These are phyloP conservation scores for Dasyurus viverrinus DNA, from an alignment of 2,113 vertebrate species.

Conservation along the genomic window DNA sequence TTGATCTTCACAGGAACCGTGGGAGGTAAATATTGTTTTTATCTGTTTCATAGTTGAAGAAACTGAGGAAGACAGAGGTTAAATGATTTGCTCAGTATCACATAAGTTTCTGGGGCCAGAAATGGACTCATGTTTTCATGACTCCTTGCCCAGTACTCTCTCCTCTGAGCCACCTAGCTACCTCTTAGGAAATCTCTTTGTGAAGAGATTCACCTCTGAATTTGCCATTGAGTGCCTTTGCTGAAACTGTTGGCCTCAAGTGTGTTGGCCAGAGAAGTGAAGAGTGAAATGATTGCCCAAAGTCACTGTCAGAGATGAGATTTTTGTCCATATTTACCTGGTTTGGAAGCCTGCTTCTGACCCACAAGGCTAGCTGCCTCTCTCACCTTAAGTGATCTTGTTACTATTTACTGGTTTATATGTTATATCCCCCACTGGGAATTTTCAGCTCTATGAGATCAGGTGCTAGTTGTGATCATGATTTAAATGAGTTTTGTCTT, in stretches of 20 bases:
- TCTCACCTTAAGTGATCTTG: neutral
- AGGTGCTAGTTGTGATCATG: neutral
- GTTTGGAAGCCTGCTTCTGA: neutral
- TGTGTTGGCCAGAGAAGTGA: neutral
- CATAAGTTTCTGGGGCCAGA: neutral
- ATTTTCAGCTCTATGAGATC: neutral
- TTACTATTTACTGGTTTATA: neutral
- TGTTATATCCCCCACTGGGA: neutral
- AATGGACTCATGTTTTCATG: neutral
- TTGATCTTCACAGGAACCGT: neutral
- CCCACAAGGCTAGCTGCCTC: neutral
- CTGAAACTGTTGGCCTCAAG: neutral
- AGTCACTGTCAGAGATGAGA: neutral
- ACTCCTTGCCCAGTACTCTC: neutral
- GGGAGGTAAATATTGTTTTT: neutral
- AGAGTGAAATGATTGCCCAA: neutral
- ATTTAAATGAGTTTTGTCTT: neutral
- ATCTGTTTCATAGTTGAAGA: neutral
- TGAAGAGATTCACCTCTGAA: neutral
- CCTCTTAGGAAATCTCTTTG: neutral
- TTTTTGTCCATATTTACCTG: neutral
- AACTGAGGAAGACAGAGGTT: neutral
- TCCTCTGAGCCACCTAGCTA: neutral
- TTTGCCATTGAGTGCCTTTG: neutral
- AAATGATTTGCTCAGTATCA: neutral